Conservation (phyloP, 2,888 invertebrate species). For the Osmoderma eremita region DNA sequence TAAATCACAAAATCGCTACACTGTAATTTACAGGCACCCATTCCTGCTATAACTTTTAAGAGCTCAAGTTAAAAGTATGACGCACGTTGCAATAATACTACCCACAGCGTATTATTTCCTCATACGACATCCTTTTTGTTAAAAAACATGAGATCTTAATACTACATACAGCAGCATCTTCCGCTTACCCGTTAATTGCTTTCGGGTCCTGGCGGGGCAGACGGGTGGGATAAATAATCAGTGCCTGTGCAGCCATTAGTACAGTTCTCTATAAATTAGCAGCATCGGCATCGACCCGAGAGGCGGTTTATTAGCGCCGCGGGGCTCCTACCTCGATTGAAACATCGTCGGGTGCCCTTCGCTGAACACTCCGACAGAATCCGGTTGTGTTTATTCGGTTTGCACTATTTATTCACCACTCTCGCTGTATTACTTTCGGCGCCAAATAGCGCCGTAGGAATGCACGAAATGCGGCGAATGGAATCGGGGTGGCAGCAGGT, state of each 20-base stretch:
- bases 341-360: conserved; percentile 35
- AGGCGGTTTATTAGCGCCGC: conserved; percentile 45
- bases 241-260: conserved; percentile 57
- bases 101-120: no score
- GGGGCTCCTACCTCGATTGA: conserved; percentile 47
- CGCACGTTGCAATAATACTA: no score
- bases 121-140: no score
- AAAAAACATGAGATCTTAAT: no score
- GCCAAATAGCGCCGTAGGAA: background rate
- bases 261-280: conserved; percentile 58
- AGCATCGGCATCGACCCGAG: conserved; percentile 40
- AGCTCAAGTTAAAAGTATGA: no score
- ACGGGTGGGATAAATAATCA: conserved; percentile 56
- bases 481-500: no score
- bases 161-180: conserved; percentile 43
- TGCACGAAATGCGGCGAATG: no score
- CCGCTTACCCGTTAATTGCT: conserved; percentile 53
- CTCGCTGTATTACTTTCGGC: conserved; percentile 11
- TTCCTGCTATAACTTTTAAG: no score
- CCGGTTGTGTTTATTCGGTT: conserved; percentile 28
- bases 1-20: no score
- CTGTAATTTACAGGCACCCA: no score
- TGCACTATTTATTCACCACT: conserved; percentile 24
- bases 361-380: conserved; percentile 29
- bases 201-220: conserved; percentile 50